A percentile compares a stretch with the other conserved stretches of the same genome.
These are phyloP conservation scores for Tringa solitaria DNA, from an alignment of 2,113 vertebrate species.

Conservation along the genomic window DNA sequence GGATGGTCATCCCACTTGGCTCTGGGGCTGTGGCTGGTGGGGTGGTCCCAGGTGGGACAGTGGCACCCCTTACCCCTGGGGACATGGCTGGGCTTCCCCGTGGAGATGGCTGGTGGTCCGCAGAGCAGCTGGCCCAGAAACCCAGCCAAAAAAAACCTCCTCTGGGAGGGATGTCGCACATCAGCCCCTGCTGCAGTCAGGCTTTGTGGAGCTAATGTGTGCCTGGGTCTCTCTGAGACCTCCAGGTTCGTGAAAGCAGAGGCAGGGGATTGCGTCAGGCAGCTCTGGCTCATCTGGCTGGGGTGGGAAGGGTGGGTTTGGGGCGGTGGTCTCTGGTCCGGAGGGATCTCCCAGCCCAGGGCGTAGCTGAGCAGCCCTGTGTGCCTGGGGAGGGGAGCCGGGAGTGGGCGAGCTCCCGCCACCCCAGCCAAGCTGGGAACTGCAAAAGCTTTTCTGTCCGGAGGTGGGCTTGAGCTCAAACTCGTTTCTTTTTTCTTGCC, in stretches of 20 bases:
- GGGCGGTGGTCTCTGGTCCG: accelerated
- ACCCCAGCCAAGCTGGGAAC: not conserved
- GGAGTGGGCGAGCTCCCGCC: not conserved
- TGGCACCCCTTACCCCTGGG: not conserved
- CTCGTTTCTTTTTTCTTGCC: not conserved
- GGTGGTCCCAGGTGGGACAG: not conserved
- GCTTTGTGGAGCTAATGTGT: accelerated
- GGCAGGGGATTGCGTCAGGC: not conserved
- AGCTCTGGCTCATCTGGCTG: not conserved
- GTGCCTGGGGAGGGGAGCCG: accelerated
- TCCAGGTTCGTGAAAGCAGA: not conserved
- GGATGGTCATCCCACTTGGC: accelerated
- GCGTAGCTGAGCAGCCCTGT: not conserved
- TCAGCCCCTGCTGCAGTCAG: not conserved
- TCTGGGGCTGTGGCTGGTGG: accelerated
- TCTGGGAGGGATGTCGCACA: not conserved
- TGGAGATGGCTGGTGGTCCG: not conserved
- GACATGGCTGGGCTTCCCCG: not conserved
- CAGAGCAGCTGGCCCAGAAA: not conserved
- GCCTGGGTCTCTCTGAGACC: not conserved
- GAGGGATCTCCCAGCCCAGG: not conserved
- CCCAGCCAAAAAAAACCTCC: not conserved
- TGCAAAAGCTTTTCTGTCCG: not conserved
- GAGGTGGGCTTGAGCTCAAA: constrained; percentile 31
- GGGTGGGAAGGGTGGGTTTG: not conserved